Conservation (phyloP, 2,797 vertebrate genomes). For the Tiaroga cobitis region DNA sequence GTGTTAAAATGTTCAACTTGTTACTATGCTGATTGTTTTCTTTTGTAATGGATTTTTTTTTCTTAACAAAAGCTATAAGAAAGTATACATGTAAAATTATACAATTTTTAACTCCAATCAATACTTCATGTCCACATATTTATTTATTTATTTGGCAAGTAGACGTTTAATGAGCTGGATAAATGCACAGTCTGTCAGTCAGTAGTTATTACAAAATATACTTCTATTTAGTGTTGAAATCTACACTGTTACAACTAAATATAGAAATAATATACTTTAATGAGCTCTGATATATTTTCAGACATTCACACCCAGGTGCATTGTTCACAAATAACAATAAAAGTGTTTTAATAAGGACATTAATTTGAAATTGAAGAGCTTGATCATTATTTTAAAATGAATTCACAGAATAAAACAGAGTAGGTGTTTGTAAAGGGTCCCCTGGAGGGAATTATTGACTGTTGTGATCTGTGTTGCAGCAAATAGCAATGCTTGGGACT, state of each 20-base stretch:
- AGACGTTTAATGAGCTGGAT: background rate
- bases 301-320: background rate
- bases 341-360: slow-evolving; percentile 19
- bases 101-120: background rate
- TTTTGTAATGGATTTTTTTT: background rate
- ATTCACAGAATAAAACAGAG: slow-evolving; percentile 10
- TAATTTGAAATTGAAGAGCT: background rate
- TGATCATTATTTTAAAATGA: background rate
- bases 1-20: background rate
- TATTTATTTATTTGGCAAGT: background rate
- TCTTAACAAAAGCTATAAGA: background rate
- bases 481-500: slow-evolving; percentile 23
- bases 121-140: background rate
- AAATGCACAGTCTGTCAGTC: background rate
- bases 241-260: background rate
- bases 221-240: background rate
- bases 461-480: background rate
- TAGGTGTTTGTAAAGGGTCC: slow-evolving; percentile 20
- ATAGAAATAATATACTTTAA: background rate
- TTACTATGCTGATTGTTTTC: background rate
- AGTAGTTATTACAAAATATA: background rate
- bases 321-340: background rate
- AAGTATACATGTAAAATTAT: background rate
- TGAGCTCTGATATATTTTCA: background rate
- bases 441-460: slow-evolving; percentile 8